Conservation (phyloP, 2,888 invertebrate species). For the Oscheius sp. region DNA sequence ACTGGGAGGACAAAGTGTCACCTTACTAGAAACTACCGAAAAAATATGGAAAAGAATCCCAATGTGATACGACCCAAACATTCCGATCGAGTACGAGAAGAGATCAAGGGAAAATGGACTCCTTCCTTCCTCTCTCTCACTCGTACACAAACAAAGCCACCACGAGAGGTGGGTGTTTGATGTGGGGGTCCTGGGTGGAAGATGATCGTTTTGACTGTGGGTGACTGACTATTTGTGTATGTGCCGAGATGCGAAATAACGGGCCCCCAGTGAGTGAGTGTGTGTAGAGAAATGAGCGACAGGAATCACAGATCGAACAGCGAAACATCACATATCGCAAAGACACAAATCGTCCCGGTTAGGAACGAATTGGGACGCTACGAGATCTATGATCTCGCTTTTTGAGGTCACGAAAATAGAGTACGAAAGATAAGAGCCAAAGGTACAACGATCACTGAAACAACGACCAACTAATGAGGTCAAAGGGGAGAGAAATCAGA, state of each 20-base stretch:
- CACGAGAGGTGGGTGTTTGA: conserved; percentile 22
- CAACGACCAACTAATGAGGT: background rate
- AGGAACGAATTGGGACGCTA: background rate
- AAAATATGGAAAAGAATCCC: no score
- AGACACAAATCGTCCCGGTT: background rate
- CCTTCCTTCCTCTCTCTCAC: no score
- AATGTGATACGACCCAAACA: no score
- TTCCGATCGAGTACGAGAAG: background rate
- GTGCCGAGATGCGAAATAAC: conserved; percentile 25
- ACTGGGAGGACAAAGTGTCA: no score
- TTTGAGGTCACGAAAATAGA: background rate
- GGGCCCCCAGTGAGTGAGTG: background rate
- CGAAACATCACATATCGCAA: conserved; percentile 17
- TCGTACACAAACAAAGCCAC: no score
- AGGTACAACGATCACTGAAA: background rate
- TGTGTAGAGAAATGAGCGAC: conserved; percentile 20
- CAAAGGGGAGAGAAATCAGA: background rate
- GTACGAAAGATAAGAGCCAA: background rate
- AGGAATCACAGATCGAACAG: conserved; percentile 31
- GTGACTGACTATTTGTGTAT: conserved; percentile 9
- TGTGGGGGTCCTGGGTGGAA: background rate
- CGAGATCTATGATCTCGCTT: conserved; percentile 1
- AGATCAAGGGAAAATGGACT: background rate
- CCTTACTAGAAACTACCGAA: no score
- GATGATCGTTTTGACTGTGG: conserved; percentile 14